Conservation (phyloP, 1,140 invertebrate species). For the Plectrocnemia conspersa region DNA sequence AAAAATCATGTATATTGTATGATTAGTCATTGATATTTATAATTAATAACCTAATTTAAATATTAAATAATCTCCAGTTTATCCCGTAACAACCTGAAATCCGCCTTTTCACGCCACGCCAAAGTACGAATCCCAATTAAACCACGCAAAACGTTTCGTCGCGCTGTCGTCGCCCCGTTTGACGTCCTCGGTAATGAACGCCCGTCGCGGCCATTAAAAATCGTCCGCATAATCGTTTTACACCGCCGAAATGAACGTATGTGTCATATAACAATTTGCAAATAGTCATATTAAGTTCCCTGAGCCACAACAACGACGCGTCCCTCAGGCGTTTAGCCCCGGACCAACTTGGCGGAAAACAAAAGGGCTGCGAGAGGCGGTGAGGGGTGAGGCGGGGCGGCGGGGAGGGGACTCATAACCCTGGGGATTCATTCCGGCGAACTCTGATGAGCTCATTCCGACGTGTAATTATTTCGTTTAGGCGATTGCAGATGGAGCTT, state of each 20-base stretch:
- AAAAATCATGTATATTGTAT: too few relatives aligned
- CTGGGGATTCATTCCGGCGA: slow-evolving; percentile 30
- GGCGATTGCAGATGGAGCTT: slow-evolving; percentile 34
- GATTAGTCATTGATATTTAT: too few relatives aligned
- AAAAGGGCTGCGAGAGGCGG: neutral
- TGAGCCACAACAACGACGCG: slow-evolving; percentile 4
- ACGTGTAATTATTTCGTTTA: slow-evolving; percentile 37
- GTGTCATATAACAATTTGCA: slow-evolving; percentile 23
- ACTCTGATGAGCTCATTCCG: slow-evolving; percentile 36
- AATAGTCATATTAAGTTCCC: slow-evolving; percentile 16
- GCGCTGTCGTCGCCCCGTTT: too few relatives aligned
- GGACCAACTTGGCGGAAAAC: too few relatives aligned
- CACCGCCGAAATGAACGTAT: slow-evolving; percentile 7
- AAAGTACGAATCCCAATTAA: too few relatives aligned
- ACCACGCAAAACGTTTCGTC: too few relatives aligned
- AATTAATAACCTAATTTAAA: too few relatives aligned
- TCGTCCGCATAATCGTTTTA: slow-evolving; percentile 24
- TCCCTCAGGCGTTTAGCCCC: slow-evolving; percentile 20
- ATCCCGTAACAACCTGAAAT: too few relatives aligned
- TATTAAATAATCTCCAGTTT: too few relatives aligned
- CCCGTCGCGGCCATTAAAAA: slow-evolving; percentile 5
- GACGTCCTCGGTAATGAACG: slow-evolving; percentile 9
- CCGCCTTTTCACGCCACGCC: too few relatives aligned
- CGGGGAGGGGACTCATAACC: slow-evolving; percentile 16
- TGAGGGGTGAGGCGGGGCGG: slow-evolving; percentile 6